phyloP scores from a whole-genome alignment of 2,797 vertebrate species.

The Aphelocoma californica region DNA sequence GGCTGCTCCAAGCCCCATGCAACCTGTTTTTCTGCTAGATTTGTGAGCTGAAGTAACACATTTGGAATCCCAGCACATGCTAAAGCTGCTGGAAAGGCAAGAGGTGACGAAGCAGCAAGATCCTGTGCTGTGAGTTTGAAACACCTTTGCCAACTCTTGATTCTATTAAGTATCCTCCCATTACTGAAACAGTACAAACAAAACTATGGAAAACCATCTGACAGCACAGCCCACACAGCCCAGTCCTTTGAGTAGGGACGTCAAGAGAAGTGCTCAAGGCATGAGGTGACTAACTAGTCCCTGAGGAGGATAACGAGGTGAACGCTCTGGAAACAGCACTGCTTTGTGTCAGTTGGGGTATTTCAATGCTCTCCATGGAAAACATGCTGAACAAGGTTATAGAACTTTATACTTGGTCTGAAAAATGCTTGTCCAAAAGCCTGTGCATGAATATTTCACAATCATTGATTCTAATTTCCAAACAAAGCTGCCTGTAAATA shows the following conservation, averaged over 20 bases:
- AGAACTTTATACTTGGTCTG: background rate
- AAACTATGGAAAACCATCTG: background rate
- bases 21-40: background rate
- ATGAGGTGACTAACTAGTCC: background rate
- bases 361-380: background rate
- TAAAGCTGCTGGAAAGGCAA: background rate
- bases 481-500: constrained; percentile 1
- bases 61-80: background rate
- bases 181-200: background rate
- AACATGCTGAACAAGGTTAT: background rate
- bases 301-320: background rate
- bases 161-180: background rate
- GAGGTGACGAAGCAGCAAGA: background rate
- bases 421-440: background rate
- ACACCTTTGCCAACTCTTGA: background rate
- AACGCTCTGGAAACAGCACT: background rate
- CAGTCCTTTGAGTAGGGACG: background rate
- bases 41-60: background rate
- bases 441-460: constrained; percentile 1
- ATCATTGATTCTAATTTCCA: background rate
- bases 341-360: background rate
- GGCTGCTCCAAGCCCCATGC: background rate
- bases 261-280: background rate
- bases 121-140: background rate
- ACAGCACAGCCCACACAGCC: background rate